Evolutionary conservation across 2,888 invertebrate genomes (phyloP).

Genomic region (Celastrina argiolus): DNA sequence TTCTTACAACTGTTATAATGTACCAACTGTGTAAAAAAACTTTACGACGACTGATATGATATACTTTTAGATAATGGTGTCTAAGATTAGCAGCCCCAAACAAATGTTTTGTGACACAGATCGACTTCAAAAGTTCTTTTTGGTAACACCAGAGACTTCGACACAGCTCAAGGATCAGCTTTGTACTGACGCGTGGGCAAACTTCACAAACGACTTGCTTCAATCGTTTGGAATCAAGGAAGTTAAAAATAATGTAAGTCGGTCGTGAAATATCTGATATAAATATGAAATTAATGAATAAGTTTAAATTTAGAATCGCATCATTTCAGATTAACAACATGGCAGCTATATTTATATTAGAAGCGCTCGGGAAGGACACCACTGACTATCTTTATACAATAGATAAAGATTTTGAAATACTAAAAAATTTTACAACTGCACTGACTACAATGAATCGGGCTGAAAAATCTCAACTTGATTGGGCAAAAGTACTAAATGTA

Average conservation of each 20-base stretch:
- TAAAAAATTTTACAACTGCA: conserved; percentile 51
- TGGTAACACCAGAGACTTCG: conserved; percentile 47
- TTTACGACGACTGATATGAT: conserved; percentile 2
- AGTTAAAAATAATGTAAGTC: conserved; percentile 61
- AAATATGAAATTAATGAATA: neutral
- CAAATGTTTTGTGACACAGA: conserved; percentile 65
- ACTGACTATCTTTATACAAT: conserved; percentile 55
- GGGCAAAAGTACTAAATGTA: conserved; percentile 48
- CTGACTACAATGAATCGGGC: conserved; percentile 42
- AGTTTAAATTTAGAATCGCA: neutral
- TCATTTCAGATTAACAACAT: conserved; percentile 60
- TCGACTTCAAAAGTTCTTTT: conserved; percentile 55
- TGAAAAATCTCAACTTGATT: conserved; percentile 40
- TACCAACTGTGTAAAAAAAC: too few species aligned
- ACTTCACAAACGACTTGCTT: conserved; percentile 57
- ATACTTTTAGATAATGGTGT: conserved; percentile 55
- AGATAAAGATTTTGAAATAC: conserved; percentile 53
- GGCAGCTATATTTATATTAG: conserved; percentile 64
- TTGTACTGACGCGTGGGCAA: conserved; percentile 60
- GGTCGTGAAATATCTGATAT: conserved; percentile 17
- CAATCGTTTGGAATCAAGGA: conserved; percentile 60
- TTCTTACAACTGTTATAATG: neutral
- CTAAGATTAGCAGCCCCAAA: conserved; percentile 54
- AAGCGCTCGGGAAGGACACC: conserved; percentile 64
- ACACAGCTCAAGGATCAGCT: conserved; percentile 47